Base-by-base conservation (phyloP, 2,888 invertebrate genomes). In the Galeopsomyia nigrocyanea region DNA sequence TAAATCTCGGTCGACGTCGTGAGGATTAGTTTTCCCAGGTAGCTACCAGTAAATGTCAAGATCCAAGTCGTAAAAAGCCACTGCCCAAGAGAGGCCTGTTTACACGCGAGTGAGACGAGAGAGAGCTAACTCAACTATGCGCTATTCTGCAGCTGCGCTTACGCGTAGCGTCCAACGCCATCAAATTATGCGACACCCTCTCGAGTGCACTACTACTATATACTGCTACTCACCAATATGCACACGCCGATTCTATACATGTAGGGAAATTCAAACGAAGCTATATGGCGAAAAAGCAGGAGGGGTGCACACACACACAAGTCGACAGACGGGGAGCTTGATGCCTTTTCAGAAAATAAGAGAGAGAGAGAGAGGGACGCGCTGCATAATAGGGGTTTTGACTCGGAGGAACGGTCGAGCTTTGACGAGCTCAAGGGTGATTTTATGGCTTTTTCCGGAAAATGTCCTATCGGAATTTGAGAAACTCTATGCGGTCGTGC, bases 11-110 rank as follows among this genome's bases (percentile, higher is more conserved):
- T 73, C 55, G 73, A 71, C 70, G 77, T 73, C 75, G 76, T 75
- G 73, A 77, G 75, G 76, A 77, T 78, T 78, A 78, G 76, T 76
- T 78, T 77, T 77, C 76, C 78, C 78, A 78, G 78, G 78, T 39
- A 22, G 19, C 22, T 80, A 78, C 76, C 75, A 76, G 77, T 78
- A 78, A 78, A 77, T 60, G 76, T 77, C 76, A 75, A 76, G 76
- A 78, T 73, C 70, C 70, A 16, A 55, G 66, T 73, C 74, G 71
- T 78, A 77, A 78, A 79, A 78, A 75, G 73, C 67, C 66, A 63
- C 57, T 55, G 55, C 21, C 51, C 68, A 31, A 31, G 31, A 31
- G 49, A 62, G 72, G 74, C 68, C 26, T 76, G 77, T 76, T 78
- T 75, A 73, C 73, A 70, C 71, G 68, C 49, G 71, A 26, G 5